phyloP scores from a whole-genome alignment of 2,888 invertebrate genomes.

The Athripsodes cinereus region DNA sequence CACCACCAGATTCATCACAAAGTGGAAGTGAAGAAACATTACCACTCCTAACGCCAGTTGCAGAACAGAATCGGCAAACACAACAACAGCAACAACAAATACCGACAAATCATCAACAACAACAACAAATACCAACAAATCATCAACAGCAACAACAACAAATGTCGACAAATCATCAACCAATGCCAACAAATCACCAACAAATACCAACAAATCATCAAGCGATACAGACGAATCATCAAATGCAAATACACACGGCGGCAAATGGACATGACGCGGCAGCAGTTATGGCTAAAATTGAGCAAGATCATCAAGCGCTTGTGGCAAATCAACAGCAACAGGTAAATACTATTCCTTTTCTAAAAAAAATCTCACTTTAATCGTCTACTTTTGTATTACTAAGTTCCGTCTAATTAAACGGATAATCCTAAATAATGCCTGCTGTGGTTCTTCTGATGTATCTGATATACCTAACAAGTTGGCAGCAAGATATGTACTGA shows the following conservation, averaged over 20 bases:
- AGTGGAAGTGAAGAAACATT: constrained; percentile 46
- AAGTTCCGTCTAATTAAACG: too few species aligned
- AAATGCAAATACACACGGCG: constrained; percentile 34
- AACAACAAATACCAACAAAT: constrained; percentile 14
- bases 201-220: constrained; percentile 31
- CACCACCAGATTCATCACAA: constrained; percentile 44
- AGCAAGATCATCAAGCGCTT: constrained; percentile 31
- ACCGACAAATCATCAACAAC: constrained; percentile 27
- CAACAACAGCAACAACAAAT: constrained; percentile 17
- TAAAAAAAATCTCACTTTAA: too few species aligned
- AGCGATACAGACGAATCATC: constrained; percentile 20
- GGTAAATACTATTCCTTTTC: too few species aligned
- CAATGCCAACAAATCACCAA: constrained; percentile 32
- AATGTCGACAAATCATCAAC: constrained; percentile 28
- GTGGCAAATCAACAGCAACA: constrained; percentile 21
- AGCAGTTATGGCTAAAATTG: constrained; percentile 36
- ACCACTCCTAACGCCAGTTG: constrained; percentile 31
- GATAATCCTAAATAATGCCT: too few species aligned
- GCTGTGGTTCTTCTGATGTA: too few species aligned
- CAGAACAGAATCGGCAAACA: constrained; percentile 5
- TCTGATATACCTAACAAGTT: too few species aligned
- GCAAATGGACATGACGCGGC: constrained; percentile 34
- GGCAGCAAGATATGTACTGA: too few species aligned
- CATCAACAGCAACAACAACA: constrained; percentile 16
- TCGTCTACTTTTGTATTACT: too few species aligned